Evolutionary conservation across 2,797 vertebrate species (phyloP).

Genomic region (Hephaestus fuliginosus): DNA sequence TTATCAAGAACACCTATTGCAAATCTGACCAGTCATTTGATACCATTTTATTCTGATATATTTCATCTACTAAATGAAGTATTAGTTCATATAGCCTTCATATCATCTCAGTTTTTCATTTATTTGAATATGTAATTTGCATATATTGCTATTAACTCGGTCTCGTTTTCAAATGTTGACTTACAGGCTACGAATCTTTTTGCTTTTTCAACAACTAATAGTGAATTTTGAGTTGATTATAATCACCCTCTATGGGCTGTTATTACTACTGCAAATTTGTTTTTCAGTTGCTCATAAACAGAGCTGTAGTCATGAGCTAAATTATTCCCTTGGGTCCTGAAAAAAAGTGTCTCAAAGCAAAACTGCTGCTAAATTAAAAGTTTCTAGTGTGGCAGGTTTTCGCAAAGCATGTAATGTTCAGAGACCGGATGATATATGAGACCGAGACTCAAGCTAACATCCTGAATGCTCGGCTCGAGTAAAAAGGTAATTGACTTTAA

Average conservation of each 20-base stretch:
- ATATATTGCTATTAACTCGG: neutral
- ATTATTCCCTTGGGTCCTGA: conserved; percentile 40
- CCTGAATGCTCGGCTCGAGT: too few relatives aligned
- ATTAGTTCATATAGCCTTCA: neutral
- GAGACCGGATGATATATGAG: neutral
- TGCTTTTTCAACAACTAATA: conserved; percentile 2
- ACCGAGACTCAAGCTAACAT: neutral
- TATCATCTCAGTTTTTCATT: neutral
- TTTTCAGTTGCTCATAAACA: conserved; percentile 38
- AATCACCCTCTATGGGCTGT: conserved; percentile 17
- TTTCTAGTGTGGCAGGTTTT: conserved; percentile 25
- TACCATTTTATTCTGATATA: neutral
- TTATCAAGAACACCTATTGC: neutral
- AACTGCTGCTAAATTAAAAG: conserved; percentile 39
- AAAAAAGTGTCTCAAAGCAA: conserved; percentile 40
- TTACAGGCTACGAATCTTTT: conserved; percentile 1
- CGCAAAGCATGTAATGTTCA: conserved; percentile 11
- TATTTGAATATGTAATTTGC: neutral
- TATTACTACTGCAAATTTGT: conserved; percentile 30
- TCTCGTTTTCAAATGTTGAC: neutral
- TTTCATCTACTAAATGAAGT: neutral
- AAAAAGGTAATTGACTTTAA: neutral
- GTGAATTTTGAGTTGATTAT: conserved; percentile 29
- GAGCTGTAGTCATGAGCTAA: conserved; percentile 32
- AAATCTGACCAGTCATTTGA: neutral